A percentile compares a stretch with the other conserved stretches of the same genome.
Evolutionary conservation across 2,113 vertebrate species (phyloP).

Genomic region (Corythornis vintsioides): DNA sequence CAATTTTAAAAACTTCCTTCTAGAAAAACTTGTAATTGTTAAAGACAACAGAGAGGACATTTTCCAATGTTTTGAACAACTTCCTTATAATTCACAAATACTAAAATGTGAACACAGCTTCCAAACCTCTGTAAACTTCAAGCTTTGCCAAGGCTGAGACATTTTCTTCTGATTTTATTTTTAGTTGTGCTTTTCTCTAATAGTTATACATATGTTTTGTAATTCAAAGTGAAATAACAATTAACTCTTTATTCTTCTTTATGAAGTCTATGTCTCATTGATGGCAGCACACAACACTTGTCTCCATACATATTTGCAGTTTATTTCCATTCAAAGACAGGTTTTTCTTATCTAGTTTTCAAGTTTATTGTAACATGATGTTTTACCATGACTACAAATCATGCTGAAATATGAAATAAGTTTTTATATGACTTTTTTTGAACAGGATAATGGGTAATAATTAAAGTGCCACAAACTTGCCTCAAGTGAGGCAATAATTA

Average conservation of each 20-base stretch:
- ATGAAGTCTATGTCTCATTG: neutral
- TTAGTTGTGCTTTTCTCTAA: neutral
- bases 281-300: neutral
- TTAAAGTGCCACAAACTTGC: constrained; percentile 48
- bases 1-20: neutral
- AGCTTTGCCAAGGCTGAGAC: neutral
- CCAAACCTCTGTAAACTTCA: neutral
- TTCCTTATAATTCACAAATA: neutral
- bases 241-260: neutral
- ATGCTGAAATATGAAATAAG: neutral
- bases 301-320: neutral
- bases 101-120: neutral
- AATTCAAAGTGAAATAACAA: neutral
- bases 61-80: neutral
- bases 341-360: neutral
- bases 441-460: constrained; percentile 6
- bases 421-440: neutral
- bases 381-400: neutral
- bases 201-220: neutral
- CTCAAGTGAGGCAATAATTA: neutral
- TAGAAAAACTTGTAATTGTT: neutral
- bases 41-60: neutral
- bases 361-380: neutral
- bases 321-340: neutral
- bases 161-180: neutral